Evolutionary conservation across 2,797 vertebrate species (phyloP).

Genomic region (Crax fasciolata): DNA sequence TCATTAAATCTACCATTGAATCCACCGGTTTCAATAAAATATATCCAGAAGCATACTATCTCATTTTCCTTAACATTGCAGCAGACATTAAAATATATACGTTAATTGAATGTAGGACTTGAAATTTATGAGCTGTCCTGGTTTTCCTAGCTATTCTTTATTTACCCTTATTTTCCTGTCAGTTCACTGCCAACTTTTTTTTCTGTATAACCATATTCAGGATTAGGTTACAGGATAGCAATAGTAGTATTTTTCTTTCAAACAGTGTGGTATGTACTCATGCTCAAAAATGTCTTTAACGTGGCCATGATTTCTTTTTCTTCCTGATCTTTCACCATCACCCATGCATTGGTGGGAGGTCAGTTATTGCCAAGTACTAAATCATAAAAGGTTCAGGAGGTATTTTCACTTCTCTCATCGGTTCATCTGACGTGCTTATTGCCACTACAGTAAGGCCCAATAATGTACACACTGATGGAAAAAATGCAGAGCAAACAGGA

Average conservation of each 20-base stretch:
- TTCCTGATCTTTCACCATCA: conserved; percentile 28
- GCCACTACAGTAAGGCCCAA: conserved; percentile 55
- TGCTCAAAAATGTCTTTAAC: not conserved
- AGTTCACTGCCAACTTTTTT: not conserved
- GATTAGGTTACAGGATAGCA: conserved; percentile 4
- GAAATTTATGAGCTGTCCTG: conserved; percentile 25
- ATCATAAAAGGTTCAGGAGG: not conserved
- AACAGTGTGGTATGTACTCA: not conserved
- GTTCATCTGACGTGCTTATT: conserved; percentile 58
- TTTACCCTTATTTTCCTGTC: conserved; percentile 12
- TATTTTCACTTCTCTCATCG: conserved; percentile 65
- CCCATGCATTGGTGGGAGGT: not conserved
- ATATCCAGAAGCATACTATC: conserved; percentile 12
- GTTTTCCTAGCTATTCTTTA: conserved; percentile 4
- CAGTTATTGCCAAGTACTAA: not conserved
- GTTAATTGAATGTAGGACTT: conserved; percentile 20
- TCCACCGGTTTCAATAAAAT: not conserved
- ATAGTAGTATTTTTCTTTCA: not conserved
- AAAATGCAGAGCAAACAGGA: conserved; percentile 77
- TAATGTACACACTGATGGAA: conserved; percentile 71
- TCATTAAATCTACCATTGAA: conserved; percentile 3
- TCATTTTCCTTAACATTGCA: not conserved
- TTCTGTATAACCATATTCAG: conserved; percentile 14
- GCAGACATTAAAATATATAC: conserved; percentile 7
- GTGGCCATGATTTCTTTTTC: conserved; percentile 12